Evolutionary conservation across 2,888 invertebrate species (phyloP).

Genomic region (Diadegma fenestrale): DNA sequence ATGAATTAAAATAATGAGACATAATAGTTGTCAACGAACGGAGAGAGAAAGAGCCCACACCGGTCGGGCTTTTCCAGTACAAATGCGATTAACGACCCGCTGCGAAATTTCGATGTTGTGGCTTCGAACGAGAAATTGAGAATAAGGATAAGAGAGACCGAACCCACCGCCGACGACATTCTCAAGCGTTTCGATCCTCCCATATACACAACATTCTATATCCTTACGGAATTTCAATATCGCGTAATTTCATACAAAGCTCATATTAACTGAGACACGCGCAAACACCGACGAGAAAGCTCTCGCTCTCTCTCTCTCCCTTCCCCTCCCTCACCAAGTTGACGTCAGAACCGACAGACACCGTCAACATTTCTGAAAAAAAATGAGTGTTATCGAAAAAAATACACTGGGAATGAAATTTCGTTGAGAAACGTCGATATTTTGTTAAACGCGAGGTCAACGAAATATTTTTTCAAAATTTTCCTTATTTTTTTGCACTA

Average conservation of each 20-base stretch:
- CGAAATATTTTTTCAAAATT: no score
- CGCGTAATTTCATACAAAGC: conserved; percentile 54
- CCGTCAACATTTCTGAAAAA: no score
- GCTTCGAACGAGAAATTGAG: conserved; percentile 1
- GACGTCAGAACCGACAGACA: neutral
- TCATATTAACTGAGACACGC: conserved; percentile 45
- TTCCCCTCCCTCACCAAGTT: neutral
- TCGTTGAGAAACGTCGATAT: no score
- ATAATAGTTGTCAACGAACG: conserved; percentile 15
- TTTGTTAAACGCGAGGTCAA: no score
- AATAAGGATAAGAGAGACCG: conserved; percentile 11
- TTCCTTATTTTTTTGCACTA: no score
- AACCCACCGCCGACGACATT: conserved; percentile 29
- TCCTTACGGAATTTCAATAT: conserved; percentile 65
- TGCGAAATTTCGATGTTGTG: conserved; percentile 36
- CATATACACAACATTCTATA: conserved; percentile 62
- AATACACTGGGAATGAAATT: no score
- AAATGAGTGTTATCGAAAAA: no score
- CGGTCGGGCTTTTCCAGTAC: conserved; percentile 7
- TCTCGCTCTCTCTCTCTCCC: neutral
- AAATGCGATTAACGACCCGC: conserved; percentile 40
- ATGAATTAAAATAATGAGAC: conserved; percentile 55
- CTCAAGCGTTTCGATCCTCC: conserved; percentile 44
- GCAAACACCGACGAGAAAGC: neutral
- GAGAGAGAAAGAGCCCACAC: neutral